Base-by-base conservation (phyloP, 2,797 vertebrate species). In the Sparidentex hasta region DNA sequence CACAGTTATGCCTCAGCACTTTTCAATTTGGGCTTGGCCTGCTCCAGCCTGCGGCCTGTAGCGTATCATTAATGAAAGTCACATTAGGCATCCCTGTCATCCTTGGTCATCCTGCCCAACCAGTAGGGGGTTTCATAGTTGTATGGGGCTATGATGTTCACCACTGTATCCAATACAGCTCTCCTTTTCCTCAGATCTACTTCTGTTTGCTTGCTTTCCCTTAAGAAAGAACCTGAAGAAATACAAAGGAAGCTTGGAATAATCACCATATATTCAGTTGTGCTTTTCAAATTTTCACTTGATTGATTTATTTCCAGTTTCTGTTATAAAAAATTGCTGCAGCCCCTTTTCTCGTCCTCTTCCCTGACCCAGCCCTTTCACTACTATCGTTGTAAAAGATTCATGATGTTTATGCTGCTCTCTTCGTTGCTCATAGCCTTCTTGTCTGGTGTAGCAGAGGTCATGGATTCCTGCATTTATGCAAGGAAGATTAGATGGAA, bases 1-100 rank as follows among this genome's bases (percentile, higher is more conserved):
- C 89, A 93, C 92, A 89, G 94, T 89, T 93, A 88, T 89, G 94
- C 94, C 92, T 93, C 89, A 92, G 88, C 91, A 92, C 93, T 91
- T 95, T 94, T 94, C 94, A 94, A 94, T 94, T 95, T 95, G 88
- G 75, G 83, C 80, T 84, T 80, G 90, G 88, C 78, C 89, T 86
- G 84, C 87, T 84, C 85, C 80, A 84, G 92, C 86, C 88, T 88
- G 71, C 33, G 85, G 91, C 89, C 91, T 87, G 85, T 81, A 87
- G 89, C 76, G 63, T 81, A 77, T 90, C 83, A 80, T 93, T 94
- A 94, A 94, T 93, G 91, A 91, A 93, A 92, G 92, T 91, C 91
- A 92, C 90, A 93, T 94, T 93, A 92, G 87, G 81, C 83, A 77
- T 86, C 89, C 83, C 78, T 83, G 82, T 85, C 88, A 41, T 87